Base-by-base conservation (phyloP, 1,140 invertebrate species). In the Lepidurus packardi region DNA sequence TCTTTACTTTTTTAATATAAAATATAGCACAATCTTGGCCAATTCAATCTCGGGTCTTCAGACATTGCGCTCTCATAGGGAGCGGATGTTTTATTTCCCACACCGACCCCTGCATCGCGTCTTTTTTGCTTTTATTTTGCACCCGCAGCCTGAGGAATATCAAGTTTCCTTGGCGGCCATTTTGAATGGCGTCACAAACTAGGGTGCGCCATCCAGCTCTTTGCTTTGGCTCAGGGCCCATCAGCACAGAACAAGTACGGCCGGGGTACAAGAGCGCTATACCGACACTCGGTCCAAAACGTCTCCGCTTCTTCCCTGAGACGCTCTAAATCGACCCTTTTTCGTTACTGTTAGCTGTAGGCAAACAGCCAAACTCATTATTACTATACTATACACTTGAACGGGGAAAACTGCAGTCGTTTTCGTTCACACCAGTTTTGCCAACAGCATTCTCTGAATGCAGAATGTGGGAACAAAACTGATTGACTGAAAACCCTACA, bases 181-280 rank as follows among this genome's bases (percentile, higher is more conserved):
- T 16, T 65, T 65, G 53, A 5, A 65, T 65, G 53, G 53, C 53
- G 53, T 65, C 53, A 65, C 13, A 65, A 65, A 21, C 53, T 65
- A 21, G 53, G 53, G 53, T 65, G 53, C 53, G 53, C 53, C 53
- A 65, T 65, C 53, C 10, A n/a, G 53, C 53, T 65, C 53, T 65
- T 65, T 65, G 53, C 53, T 65, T 65, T 65, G 8, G 53, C 53
- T 21, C 53, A 13, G 53, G 53, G 53, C 21, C 16, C 53, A 65
- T 65, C 53, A 21, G 21, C 53, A 65, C 34, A 16, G 53, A 65
- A 65, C 53, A 65, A 65, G 53, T 65, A n/a, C 53, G 53, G 53
- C 53, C 21, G 13, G 53, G 16, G 16, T n/a, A n/a, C 16, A n/a
- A 7, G 53, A 65, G 53, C n/a, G 53, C 53, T 65, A 34, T 34